Evolutionary conservation across 2,797 vertebrate species (phyloP).

Genomic region (Sternotherus odoratus): DNA sequence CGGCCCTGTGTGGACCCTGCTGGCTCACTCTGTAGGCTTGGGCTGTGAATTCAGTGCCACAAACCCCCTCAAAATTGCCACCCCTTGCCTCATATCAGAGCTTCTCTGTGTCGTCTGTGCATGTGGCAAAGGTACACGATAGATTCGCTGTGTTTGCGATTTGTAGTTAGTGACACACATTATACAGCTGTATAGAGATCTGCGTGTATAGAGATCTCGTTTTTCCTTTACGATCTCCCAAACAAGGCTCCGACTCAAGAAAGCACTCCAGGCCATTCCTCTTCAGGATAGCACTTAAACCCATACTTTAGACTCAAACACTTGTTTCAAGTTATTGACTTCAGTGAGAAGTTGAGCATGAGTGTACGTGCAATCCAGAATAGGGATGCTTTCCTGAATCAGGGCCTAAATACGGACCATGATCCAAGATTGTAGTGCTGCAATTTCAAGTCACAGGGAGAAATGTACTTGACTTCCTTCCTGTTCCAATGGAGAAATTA

Average conservation of each 20-base stretch:
- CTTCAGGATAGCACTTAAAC: neutral
- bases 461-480: neutral
- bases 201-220: no score
- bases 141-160: no score
- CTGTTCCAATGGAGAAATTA: neutral
- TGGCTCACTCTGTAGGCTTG: no score
- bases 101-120: no score
- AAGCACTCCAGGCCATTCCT: neutral
- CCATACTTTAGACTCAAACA: neutral
- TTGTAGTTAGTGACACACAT: no score
- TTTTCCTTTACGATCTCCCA: neutral
- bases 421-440: neutral
- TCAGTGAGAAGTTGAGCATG: neutral
- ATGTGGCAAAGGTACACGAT: no score
- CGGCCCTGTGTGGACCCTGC: no score
- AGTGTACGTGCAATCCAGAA: neutral
- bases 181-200: no score
- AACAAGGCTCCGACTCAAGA: neutral
- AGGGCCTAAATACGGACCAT: neutral
- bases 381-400: neutral
- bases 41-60: no score
- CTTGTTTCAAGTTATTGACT: neutral
- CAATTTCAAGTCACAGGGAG: neutral
- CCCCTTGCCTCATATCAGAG: no score
- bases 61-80: no score